Conservation (phyloP, 2,113 vertebrate genomes). For the cattle (Bos taurus) region ARS-UCD2.0 NC_037332.1:24489001-24489500, state of each 20-base stretch:
- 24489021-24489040: conserved; percentile 11
- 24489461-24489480: background rate
- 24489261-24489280: no score
- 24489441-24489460: background rate
- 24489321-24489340: background rate
- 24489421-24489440: background rate
- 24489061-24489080: background rate
- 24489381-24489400: background rate
- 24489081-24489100: background rate
- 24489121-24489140: background rate
- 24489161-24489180: background rate
- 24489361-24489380: background rate
- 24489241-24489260: background rate
- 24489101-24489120: background rate
- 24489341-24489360: background rate
- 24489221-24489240: background rate
- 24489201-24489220: background rate
- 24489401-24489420: background rate
- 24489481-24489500: background rate
- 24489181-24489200: background rate
- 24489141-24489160: background rate
- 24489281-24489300: background rate
- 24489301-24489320: background rate
- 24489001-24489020: background rate
- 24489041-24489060: background rate